These are phyloP conservation scores for Drosophila barbarae DNA, from an alignment of 2,888 invertebrate species.

Conservation along the genomic window DNA sequence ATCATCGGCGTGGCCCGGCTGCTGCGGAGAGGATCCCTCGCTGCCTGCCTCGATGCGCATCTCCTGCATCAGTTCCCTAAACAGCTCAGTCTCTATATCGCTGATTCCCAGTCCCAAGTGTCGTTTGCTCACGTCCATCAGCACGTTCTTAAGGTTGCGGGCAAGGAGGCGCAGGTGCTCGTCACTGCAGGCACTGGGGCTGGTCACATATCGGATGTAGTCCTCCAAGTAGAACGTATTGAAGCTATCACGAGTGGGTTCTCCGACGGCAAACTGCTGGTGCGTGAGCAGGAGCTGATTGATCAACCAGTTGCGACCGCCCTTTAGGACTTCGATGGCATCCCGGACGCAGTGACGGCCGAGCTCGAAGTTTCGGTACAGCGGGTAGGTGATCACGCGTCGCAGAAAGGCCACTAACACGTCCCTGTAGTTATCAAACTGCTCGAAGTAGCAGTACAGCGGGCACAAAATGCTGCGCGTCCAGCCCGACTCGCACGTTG, in stretches of 20 bases:
- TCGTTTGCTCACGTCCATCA: slow-evolving; percentile 70
- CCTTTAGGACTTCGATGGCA: slow-evolving; percentile 74
- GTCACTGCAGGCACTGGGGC: slow-evolving; percentile 53
- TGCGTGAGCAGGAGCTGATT: slow-evolving; percentile 76
- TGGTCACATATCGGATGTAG: slow-evolving; percentile 74
- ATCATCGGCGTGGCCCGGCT: slow-evolving; percentile 56
- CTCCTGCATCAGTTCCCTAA: slow-evolving; percentile 76
- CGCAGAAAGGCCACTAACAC: slow-evolving; percentile 76
- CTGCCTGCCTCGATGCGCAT: slow-evolving; percentile 62
- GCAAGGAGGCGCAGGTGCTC: slow-evolving; percentile 71
- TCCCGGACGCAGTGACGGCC: slow-evolving; percentile 74
- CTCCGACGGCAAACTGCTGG: slow-evolving; percentile 62
- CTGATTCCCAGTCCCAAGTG: slow-evolving; percentile 72
- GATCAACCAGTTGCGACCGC: slow-evolving; percentile 72
- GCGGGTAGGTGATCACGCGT: slow-evolving; percentile 76
- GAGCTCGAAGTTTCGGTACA: slow-evolving; percentile 77
- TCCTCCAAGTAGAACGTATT: slow-evolving; percentile 75
- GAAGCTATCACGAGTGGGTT: slow-evolving; percentile 64
- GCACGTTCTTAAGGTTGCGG: slow-evolving; percentile 75
- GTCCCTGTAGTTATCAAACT: slow-evolving; percentile 68
- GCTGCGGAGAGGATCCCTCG: slow-evolving; percentile 50
- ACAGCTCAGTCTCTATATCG: slow-evolving; percentile 76
- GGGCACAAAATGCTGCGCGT: slow-evolving; percentile 77
- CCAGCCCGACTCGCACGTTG: slow-evolving; percentile 78
- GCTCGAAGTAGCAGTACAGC: slow-evolving; percentile 75